Conservation (phyloP, 2,797 vertebrate species). For the Nothura maculosa region DNA sequence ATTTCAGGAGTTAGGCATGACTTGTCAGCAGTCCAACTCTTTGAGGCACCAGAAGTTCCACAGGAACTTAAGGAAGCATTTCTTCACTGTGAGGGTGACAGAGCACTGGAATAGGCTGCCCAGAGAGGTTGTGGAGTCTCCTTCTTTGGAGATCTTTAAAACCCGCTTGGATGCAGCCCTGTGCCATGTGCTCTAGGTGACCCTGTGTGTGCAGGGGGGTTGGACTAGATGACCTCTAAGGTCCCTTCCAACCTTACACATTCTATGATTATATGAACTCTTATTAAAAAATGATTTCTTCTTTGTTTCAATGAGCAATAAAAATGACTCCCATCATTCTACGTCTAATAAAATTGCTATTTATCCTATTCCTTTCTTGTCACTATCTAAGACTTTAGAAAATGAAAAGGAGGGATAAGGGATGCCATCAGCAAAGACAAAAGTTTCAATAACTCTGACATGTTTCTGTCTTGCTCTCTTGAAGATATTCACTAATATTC, state of each 20-base stretch:
- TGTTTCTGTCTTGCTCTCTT: background rate
- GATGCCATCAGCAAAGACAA: background rate
- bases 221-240: no score
- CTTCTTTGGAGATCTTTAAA: background rate
- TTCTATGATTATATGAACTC: no score
- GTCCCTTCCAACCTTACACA: no score
- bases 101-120: background rate
- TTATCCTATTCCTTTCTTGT: background rate
- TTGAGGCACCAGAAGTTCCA: no score
- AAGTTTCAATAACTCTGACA: background rate
- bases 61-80: no score
- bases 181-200: no score
- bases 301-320: background rate
- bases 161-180: no score
- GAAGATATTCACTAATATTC: rapidly evolving
- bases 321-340: background rate
- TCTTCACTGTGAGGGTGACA: background rate
- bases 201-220: no score
- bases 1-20: background rate
- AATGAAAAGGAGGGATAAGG: background rate
- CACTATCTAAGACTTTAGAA: background rate
- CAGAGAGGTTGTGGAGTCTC: background rate
- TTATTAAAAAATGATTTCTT: background rate
- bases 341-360: background rate
- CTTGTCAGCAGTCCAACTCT: background rate